Evolutionary conservation across 2,113 vertebrate species (phyloP).

Genomic region (Tychaedon coryphoeus): DNA sequence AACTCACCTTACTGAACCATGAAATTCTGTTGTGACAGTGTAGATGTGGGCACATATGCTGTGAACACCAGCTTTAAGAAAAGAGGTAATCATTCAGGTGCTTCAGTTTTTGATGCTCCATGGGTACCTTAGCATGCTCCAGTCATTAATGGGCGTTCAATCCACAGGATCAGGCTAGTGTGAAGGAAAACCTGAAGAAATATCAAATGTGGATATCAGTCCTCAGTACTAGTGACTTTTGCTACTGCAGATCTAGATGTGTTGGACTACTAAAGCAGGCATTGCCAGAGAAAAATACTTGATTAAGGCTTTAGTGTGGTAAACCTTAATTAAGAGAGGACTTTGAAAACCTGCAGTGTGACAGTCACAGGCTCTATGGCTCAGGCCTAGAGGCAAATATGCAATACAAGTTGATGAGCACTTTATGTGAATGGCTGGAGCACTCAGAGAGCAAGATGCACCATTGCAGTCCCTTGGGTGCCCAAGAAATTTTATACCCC

Average conservation of each 20-base stretch:
- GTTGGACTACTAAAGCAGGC: not conserved
- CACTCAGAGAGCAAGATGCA: not conserved
- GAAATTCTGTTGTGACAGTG: accelerated
- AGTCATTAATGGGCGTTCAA: not conserved
- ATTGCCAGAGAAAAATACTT: not conserved
- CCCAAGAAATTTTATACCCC: not conserved
- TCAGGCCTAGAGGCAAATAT: not conserved
- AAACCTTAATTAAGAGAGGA: not conserved
- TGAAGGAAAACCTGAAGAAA: not conserved
- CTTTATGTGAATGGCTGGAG: not conserved
- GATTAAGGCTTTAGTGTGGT: not conserved
- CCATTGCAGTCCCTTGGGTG: not conserved
- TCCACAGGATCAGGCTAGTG: not conserved
- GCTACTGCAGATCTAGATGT: not conserved
- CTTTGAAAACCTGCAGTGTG: not conserved
- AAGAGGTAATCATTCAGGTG: not conserved
- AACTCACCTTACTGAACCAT: not conserved
- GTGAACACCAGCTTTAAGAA: not conserved
- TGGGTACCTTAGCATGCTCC: not conserved
- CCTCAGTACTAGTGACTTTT: not conserved
- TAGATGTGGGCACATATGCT: accelerated
- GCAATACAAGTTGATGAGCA: not conserved
- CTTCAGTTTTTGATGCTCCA: not conserved
- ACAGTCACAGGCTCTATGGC: not conserved
- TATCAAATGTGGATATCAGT: not conserved